Conservation (phyloP, 1,140 invertebrate species). For the Drosophila bocki region DNA sequence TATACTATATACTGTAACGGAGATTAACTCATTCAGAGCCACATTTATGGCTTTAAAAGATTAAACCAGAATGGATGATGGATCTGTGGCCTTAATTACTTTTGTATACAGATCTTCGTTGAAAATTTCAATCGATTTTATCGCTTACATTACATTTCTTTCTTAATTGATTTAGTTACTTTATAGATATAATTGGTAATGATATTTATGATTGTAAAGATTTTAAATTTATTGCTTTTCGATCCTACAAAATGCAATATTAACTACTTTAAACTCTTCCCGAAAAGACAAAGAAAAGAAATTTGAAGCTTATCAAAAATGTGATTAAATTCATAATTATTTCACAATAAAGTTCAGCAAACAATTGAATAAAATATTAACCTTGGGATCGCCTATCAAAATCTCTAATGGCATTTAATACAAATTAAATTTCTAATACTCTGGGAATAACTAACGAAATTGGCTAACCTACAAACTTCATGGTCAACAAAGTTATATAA, state of each 20-base stretch:
- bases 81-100: not conserved
- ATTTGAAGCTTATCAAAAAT: not conserved
- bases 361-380: slow-evolving; percentile 2
- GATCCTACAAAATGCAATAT: not conserved
- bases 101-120: not conserved
- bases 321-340: not conserved
- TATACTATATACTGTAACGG: not conserved
- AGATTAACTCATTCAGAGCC: not conserved
- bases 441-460: not conserved
- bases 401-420: not conserved
- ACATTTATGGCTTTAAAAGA: not conserved
- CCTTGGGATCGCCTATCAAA: not conserved
- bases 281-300: not conserved
- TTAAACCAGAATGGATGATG: not conserved
- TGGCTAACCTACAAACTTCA: not conserved
- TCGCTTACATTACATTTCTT: too few relatives aligned
- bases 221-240: too few relatives aligned
- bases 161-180: too few relatives aligned
- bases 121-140: too few relatives aligned
- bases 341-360: not conserved
- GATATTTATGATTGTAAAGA: too few relatives aligned
- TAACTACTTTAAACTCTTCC: not conserved
- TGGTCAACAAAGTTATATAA: too few relatives aligned
- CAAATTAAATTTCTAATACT: too few relatives aligned
- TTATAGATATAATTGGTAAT: not conserved